Conservation (phyloP, 2,113 vertebrate species). For the Puffinus mauretanicus region DNA sequence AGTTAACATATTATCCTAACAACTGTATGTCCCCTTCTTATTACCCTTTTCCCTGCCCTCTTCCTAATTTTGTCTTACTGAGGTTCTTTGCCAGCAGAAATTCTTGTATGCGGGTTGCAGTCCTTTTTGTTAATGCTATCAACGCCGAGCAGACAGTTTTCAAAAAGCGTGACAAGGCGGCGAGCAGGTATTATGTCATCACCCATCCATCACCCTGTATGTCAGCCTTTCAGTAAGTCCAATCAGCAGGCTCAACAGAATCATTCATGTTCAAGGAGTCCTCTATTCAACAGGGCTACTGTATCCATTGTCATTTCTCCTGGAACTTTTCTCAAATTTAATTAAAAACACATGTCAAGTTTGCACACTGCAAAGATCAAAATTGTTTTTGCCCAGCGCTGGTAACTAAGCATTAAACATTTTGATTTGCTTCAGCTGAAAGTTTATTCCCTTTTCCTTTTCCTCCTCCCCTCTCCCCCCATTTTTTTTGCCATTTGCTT, state of each 20-base stretch:
- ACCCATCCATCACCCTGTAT: conserved; percentile 42
- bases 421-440: conserved; percentile 72
- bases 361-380: conserved; percentile 60
- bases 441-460: conserved; percentile 55
- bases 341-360: conserved; percentile 61
- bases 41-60: neutral
- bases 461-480: rapidly evolving
- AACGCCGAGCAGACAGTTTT: conserved; percentile 54
- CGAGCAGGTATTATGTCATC: conserved; percentile 57
- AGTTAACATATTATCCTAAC: neutral
- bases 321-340: conserved; percentile 49
- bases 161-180: conserved; percentile 29
- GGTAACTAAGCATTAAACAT: conserved; percentile 68
- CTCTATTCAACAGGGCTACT: neutral
- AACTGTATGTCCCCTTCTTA: neutral
- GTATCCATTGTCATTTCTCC: neutral
- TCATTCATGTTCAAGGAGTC: conserved; percentile 19
- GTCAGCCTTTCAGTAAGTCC: conserved; percentile 52
- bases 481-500: conserved; percentile 67
- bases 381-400: conserved; percentile 58
- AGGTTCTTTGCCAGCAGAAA: conserved; percentile 35
- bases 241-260: conserved; percentile 37
- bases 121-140: conserved; percentile 58
- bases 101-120: neutral
- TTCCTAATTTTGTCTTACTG: neutral